phyloP scores from a whole-genome alignment of 2,888 invertebrate genomes.

The Charanyca ferruginea region DNA sequence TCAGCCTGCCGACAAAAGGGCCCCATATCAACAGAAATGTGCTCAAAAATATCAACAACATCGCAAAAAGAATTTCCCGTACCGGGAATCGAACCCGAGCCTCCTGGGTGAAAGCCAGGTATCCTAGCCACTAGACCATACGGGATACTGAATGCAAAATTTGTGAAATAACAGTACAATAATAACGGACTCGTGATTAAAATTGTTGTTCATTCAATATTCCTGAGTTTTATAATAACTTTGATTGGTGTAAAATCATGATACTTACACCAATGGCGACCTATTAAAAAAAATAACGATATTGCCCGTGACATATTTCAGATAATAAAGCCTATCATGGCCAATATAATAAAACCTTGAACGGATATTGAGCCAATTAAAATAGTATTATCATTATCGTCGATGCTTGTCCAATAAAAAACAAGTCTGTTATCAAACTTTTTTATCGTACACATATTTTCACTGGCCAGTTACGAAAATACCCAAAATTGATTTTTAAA shows the following conservation, averaged over 20 bases:
- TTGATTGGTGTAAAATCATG: not conserved
- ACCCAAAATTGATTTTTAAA: not conserved
- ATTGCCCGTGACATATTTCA: slow-evolving; percentile 29
- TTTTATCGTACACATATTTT: not conserved
- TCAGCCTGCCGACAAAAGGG: no score
- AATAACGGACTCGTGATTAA: not conserved
- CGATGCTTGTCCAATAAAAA: not conserved
- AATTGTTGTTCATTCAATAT: not conserved
- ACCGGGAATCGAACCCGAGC: slow-evolving; percentile 94
- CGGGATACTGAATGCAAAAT: rapidly evolving
- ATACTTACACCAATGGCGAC: not conserved
- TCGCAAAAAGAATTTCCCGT: slow-evolving; percentile 43
- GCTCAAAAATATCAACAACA: not conserved
- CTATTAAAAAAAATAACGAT: not conserved
- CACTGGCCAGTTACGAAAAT: not conserved
- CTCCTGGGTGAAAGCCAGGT: slow-evolving; percentile 94
- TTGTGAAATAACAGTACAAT: not conserved
- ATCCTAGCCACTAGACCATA: slow-evolving; percentile 93
- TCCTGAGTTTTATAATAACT: not conserved
- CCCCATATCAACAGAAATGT: not conserved
- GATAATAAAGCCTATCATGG: slow-evolving; percentile 8
- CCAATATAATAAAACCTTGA: slow-evolving; percentile 34
- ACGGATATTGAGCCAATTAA: slow-evolving; percentile 26
- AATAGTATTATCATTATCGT: slow-evolving; percentile 11
- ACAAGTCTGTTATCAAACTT: not conserved